phyloP scores from a whole-genome alignment of 2,113 vertebrate genomes.

The rabbit (Oryctolagus cuniculus) region mOryCun1.1 NC_091442.1:14763501-14764000 shows the following conservation, averaged over 20 bases:
- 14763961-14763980: no score
- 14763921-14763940: neutral
- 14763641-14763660: neutral
- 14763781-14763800: neutral
- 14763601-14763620: neutral
- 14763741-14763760: neutral
- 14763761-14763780: no score
- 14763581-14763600: neutral
- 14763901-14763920: accelerated
- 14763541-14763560: neutral
- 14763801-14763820: neutral
- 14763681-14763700: neutral
- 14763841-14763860: neutral
- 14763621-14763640: neutral
- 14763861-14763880: neutral
- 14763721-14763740: neutral
- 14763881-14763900: no score
- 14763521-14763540: neutral
- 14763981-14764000: neutral
- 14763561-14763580: no score
- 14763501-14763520: accelerated
- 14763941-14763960: neutral
- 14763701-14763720: neutral
- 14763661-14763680: neutral
- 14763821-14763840: neutral